Evolutionary conservation across 2,113 vertebrate genomes (phyloP), one percentile per base, ranked within the genome.

Genomic region (Petroica traversi): DNA sequence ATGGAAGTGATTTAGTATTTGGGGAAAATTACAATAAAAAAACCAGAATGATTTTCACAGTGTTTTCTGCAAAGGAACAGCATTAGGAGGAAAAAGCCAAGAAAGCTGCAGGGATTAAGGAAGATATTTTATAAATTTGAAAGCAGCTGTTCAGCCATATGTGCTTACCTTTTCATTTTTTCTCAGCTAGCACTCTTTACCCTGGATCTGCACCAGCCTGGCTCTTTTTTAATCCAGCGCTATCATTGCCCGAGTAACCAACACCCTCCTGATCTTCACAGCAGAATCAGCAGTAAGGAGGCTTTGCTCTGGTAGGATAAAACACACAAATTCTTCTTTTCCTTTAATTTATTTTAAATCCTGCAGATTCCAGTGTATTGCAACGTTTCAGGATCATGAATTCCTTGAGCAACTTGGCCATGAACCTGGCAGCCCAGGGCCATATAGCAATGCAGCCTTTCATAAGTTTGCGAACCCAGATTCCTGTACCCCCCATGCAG

Each of bases 121-220:
- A 95, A 98, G 97, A 95, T 97, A 97, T 98, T 97, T 98, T 97
- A 97, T 93, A 98, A 97, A 97, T 98, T 96, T 97, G 93, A 97
- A 98, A 97, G 97, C 98, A 98, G 97, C 96, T 98, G 97, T 97
- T 98, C 86, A 84, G 62, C 97, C 98, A 97, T 98, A 97, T 98
- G 98, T 97, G 96, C 97, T 96, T 97, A 98, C 97, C 97, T 98
- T 96, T 97, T 92, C 91, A 90, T 97, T 97, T 97, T 95, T 97
- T 89, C 95, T 94, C 97, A 91, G 81, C 82, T 92, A 95, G 89
- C 71, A 80, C 41, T 83, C 92, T 61, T 96, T 96, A 96, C 88
- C 79, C 87, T 98, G 93, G 89, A 98, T 98, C 95, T 95, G 90
- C 91, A 96, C 96, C 97, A 98, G 25, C 88, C 82, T 97, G 91